Conservation (phyloP, 2,888 invertebrate species). For the Agrochola lychnidis region DNA sequence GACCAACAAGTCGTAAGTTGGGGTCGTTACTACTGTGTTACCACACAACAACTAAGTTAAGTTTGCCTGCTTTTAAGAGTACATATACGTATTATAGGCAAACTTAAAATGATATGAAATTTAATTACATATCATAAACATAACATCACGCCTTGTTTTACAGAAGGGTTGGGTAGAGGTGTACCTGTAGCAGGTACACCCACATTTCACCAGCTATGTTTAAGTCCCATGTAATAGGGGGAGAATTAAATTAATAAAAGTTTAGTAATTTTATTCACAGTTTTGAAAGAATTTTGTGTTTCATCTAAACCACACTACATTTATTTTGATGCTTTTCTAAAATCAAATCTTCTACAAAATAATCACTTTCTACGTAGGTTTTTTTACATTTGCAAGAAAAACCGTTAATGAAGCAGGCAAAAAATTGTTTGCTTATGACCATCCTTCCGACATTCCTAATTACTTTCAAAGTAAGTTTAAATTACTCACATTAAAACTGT, state of each 20-base stretch:
- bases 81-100: too few relatives aligned
- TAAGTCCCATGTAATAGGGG: too few relatives aligned
- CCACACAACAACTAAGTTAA: too few relatives aligned
- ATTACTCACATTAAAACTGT: constrained; percentile 38
- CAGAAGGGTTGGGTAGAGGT: too few relatives aligned
- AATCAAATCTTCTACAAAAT: neutral
- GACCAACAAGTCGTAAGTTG: too few relatives aligned
- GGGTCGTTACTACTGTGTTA: too few relatives aligned
- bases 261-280: neutral
- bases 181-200: too few relatives aligned
- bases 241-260: neutral
- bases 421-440: neutral
- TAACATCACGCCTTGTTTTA: too few relatives aligned
- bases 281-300: neutral
- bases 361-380: neutral
- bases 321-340: neutral
- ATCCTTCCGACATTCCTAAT: constrained; percentile 13
- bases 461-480: constrained; percentile 31
- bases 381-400: neutral
- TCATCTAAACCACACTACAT: neutral
- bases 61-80: too few relatives aligned
- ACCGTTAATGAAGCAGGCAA: neutral
- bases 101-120: constrained; percentile 7
- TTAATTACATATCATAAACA: too few relatives aligned
- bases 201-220: too few relatives aligned